phyloP scores from a whole-genome alignment of 2,113 vertebrate genomes.

The Erythrocercus mccallii region DNA sequence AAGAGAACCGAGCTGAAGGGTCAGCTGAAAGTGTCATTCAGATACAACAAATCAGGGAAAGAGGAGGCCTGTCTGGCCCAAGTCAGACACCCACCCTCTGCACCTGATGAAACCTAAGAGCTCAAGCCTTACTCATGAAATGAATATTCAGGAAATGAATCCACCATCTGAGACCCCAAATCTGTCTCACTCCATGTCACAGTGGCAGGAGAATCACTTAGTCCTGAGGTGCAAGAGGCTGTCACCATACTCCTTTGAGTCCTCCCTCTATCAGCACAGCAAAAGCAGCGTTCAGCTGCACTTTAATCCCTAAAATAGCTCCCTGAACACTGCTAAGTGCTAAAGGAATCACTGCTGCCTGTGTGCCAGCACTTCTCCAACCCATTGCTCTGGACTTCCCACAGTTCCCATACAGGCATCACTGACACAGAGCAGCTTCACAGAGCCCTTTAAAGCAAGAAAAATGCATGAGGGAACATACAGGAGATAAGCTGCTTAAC shows the following conservation, averaged over 20 bases:
- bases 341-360: not conserved
- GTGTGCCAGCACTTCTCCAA: not conserved
- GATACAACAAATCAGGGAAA: not conserved
- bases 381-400: not conserved
- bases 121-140: not conserved
- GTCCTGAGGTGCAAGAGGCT: not conserved
- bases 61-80: not conserved
- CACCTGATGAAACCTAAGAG: not conserved
- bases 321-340: not conserved
- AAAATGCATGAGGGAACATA: not conserved
- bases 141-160: not conserved
- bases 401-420: not conserved
- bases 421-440: not conserved
- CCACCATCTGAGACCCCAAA: not conserved
- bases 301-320: not conserved
- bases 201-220: not conserved
- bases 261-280: not conserved
- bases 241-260: not conserved
- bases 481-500: slow-evolving; percentile 29
- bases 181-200: not conserved
- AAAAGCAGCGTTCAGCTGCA: not conserved
- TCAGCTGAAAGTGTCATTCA: not conserved
- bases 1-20: not conserved
- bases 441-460: not conserved
- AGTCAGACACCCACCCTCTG: not conserved